Evolutionary conservation across 92 coral and sea anemone species (phyloP), one percentile per base, ranked within the genome.

Genomic region (Zoanthus solanderi): DNA sequence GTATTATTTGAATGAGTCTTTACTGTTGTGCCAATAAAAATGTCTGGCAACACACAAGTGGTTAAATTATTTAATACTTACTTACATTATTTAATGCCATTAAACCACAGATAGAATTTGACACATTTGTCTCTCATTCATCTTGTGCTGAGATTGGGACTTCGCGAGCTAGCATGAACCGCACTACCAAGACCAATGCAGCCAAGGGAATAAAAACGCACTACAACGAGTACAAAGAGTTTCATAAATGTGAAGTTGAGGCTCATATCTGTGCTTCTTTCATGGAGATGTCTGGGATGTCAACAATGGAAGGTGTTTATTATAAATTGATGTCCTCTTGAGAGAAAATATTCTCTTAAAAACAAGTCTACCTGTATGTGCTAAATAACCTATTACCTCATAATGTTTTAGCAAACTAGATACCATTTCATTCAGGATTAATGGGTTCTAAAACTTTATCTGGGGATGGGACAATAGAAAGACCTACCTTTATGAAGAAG

Each of bases 81-180:
- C 52, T 23, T 75, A 50, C 87, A 63, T 83, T 30, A 72, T 11
- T 61, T 83, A 42, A 28, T 48, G 28, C 53, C 9, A 56, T 56
- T 56, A 83, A 56, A 50, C n/a, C 44, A 50, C 68, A 79, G 84
- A 48, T 57, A 34, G 71, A 54, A 45, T 66, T 53, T 78, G 67
- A 78, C 50, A 63, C 68, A 45, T 52, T 14, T n/a, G 45, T 63
- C 50, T 63, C 75, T 14, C 75, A n/a, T 69, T 69, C 75, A 69
- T 69, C 75, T 69, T 23, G 37, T 78, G 68, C 83, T 78, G 16
- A 78, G 32, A 47, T 78, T 78, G 68, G 68, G 18, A 78, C 66
- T 31, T 30, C 34, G 54, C 54, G 54, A 50, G 0, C 54, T 50
- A 50, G 54, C 10, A 50, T 50, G 54, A 50, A 10, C 57, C 23